These are phyloP conservation scores for Lerema accius DNA, from an alignment of 1,140 invertebrate species.

Conservation along the genomic window DNA sequence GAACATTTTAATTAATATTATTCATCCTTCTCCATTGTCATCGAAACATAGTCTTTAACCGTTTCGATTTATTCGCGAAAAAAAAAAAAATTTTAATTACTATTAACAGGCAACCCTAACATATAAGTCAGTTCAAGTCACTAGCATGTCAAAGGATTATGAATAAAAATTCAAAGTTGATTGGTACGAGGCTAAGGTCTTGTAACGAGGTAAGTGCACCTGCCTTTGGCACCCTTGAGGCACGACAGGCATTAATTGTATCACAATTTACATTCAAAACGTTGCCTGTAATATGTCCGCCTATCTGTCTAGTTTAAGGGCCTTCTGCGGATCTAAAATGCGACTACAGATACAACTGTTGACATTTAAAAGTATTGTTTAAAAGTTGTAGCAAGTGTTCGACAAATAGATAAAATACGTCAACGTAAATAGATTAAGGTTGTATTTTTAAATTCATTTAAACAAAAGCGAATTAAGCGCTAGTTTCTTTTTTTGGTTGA, in stretches of 20 bases:
- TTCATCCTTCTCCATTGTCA: no score
- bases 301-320: conserved; percentile 54
- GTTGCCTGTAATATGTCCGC: conserved; percentile 46
- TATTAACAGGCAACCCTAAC: no score
- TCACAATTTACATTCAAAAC: conserved; percentile 54
- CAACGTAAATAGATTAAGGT: background rate
- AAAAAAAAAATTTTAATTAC: no score
- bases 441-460: background rate
- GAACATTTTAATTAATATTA: no score
- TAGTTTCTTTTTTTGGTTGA: no score
- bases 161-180: conserved; percentile 23
- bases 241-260: conserved; percentile 47
- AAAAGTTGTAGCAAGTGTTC: conserved; percentile 14
- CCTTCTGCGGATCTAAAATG: conserved; percentile 53
- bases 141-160: conserved; percentile 16
- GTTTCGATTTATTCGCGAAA: no score
- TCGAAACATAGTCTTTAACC: no score
- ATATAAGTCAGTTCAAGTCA: conserved; percentile 16
- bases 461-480: background rate
- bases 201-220: conserved; percentile 42
- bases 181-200: background rate
- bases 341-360: conserved; percentile 32
- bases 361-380: conserved; percentile 53
- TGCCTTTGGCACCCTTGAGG: conserved; percentile 40
- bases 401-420: conserved; percentile 41